phyloP scores from a whole-genome alignment of 1,140 invertebrate species.

The Meloidogyne exigua region DNA sequence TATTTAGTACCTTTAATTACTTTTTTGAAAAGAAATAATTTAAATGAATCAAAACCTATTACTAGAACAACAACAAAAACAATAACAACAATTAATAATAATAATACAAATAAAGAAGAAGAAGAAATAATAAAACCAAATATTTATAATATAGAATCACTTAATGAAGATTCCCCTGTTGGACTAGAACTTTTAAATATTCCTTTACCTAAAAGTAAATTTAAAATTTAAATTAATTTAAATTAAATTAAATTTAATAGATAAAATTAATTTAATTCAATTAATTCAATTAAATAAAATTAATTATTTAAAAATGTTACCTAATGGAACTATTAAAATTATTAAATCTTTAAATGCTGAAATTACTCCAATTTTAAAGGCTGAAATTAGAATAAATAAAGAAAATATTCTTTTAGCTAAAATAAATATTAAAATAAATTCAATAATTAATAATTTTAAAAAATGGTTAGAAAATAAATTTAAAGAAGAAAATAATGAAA shows the following conservation, averaged over 20 bases:
- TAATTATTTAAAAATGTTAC: constrained; percentile 18
- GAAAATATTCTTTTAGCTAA: not conserved
- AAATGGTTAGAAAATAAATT: constrained; percentile 14
- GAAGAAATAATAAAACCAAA: not conserved
- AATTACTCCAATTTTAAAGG: not conserved
- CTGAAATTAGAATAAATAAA: constrained; percentile 3
- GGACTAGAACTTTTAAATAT: constrained; percentile 16
- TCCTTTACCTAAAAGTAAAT: not conserved
- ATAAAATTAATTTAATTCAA: constrained; percentile 2
- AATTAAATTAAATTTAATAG: not conserved
- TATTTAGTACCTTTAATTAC: not conserved
- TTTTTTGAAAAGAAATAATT: not conserved
- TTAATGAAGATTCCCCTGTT: constrained; percentile 18
- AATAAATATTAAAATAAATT: not conserved
- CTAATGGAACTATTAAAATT: constrained; percentile 14
- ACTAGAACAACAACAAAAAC: not conserved
- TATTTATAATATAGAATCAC: not conserved
- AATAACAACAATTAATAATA: not conserved
- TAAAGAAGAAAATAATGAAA: constrained; percentile 6
- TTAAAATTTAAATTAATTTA: not conserved
- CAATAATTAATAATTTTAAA: constrained; percentile 19
- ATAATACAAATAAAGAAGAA: not conserved
- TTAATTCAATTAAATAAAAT: not conserved
- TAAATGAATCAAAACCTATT: not conserved
- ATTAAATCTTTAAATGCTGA: not conserved